Conservation (phyloP, 2,888 invertebrate species). For the Melanophora roralis region DNA sequence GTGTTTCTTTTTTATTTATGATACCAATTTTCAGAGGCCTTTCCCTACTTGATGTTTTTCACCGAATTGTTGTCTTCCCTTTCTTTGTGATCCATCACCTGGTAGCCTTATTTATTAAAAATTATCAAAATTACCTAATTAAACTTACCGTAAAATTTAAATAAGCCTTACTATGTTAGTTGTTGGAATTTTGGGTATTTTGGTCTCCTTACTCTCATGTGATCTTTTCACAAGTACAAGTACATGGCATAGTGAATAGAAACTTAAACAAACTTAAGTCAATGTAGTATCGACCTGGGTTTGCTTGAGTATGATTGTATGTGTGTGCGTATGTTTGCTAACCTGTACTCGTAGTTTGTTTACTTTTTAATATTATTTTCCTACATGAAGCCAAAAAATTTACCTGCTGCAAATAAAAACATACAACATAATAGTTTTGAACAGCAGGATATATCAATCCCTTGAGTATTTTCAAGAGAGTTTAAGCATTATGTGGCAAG, state of each 20-base stretch:
- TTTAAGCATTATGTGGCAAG: slow-evolving; percentile 35
- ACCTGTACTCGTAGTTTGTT: slow-evolving; percentile 51
- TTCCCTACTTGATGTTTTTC: too few species aligned
- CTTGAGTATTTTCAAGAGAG: slow-evolving; percentile 28
- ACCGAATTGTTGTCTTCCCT: too few species aligned
- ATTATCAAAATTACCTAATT: too few species aligned
- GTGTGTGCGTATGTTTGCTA: not conserved
- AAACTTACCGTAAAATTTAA: too few species aligned
- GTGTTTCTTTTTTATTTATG: too few species aligned
- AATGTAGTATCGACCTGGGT: slow-evolving; percentile 1
- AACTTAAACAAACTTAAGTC: not conserved
- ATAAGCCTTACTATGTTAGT: too few species aligned
- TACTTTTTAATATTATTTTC: slow-evolving; percentile 57
- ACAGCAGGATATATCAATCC: slow-evolving; percentile 19
- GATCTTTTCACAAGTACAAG: too few species aligned
- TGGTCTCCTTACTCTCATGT: not conserved
- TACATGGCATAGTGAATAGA: slow-evolving; percentile 21
- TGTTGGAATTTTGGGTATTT: slow-evolving; percentile 49
- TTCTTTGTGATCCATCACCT: too few species aligned
- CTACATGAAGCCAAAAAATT: slow-evolving; percentile 54
- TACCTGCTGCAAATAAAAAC: slow-evolving; percentile 22
- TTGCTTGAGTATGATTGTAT: not conserved
- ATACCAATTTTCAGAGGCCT: too few species aligned
- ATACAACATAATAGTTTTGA: not conserved
- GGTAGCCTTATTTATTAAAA: too few species aligned